Evolutionary conservation across 2,888 invertebrate genomes (phyloP), one percentile per base, ranked within the genome.

Genomic region (Gasteruption jaculator): DNA sequence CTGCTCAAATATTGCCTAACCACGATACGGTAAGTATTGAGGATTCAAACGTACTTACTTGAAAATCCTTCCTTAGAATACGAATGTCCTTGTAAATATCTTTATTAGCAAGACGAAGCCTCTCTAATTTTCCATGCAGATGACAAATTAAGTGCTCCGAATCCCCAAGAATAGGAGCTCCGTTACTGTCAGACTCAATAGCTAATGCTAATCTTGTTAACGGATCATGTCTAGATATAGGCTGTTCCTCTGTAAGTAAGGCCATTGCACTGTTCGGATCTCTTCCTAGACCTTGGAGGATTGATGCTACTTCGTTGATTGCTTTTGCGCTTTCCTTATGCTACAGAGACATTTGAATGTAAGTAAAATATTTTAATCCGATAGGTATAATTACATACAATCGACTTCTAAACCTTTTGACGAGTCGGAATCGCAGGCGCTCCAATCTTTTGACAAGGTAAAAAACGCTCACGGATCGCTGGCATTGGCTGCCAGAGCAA

Each of bases 141-240:
- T 54, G 50, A 12, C 45, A 41, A 21, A 65, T 46, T 26, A 55
- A 43, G 31, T 48, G 47, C 21, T 54, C 54, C 5, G 59, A 44
- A 22, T 57, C 46, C 4, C 42, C 48, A 20, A 16, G 22, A 5
- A 34, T 24, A 1, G 39, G 26, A n/a, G 37, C 30, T 4, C 48
- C 38, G 6, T 41, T 41, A 7, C 49, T 56, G 33, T 65, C 59
- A n/a, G 57, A 54, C 44, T 64, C 60, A 12, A 63, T 61, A 3
- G 62, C 20, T 40, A 64, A 49, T 11, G 61, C 61, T 43, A 65
- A 53, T 52, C 63, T 62, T 40, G 63, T 57, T 29, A 60, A 45
- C 33, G 52, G 54, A 47, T 60, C 61, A 41, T 63, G 64, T 21
- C 55, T 49, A 3, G 61, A 58, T 10, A 43, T 53, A 26, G 46